These are phyloP conservation scores for Pristiophorus japonicus DNA, from an alignment of 2,113 vertebrate species.

Conservation along the genomic window DNA sequence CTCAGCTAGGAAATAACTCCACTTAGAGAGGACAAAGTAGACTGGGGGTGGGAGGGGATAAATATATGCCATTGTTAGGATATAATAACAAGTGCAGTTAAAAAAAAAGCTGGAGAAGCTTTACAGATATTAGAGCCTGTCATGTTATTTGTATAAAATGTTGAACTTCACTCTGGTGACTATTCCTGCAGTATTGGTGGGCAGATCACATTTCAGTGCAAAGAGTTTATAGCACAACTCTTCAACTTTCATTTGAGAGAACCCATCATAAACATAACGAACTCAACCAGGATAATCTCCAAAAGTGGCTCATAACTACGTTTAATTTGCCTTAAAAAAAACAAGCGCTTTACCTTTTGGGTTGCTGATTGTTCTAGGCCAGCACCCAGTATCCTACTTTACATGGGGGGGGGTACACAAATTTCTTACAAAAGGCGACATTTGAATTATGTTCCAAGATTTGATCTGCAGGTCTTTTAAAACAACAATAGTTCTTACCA, in stretches of 20 bases:
- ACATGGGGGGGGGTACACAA: background rate
- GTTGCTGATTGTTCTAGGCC: background rate
- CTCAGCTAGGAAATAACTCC: background rate
- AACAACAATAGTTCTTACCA: slow-evolving; percentile 59
- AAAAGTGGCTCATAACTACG: background rate
- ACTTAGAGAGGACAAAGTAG: too few relatives aligned
- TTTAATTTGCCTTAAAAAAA: background rate
- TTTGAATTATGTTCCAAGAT: background rate
- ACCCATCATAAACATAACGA: background rate
- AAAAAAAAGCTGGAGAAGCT: background rate
- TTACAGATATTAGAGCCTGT: background rate
- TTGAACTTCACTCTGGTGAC: background rate
- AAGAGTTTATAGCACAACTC: background rate
- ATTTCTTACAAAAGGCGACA: background rate
- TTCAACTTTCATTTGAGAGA: background rate
- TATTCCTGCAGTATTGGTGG: background rate
- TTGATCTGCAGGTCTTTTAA: background rate
- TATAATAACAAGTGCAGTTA: background rate
- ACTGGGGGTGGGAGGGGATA: too few relatives aligned
- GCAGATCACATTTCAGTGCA: background rate
- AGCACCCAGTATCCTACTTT: background rate
- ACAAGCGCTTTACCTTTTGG: background rate
- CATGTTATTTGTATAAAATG: background rate
- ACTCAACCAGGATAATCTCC: background rate
- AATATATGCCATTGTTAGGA: background rate